Evolutionary conservation across 2,888 invertebrate species (phyloP), one percentile per base, ranked within the genome.

Genomic region (Tetramorium bicarinatum): DNA sequence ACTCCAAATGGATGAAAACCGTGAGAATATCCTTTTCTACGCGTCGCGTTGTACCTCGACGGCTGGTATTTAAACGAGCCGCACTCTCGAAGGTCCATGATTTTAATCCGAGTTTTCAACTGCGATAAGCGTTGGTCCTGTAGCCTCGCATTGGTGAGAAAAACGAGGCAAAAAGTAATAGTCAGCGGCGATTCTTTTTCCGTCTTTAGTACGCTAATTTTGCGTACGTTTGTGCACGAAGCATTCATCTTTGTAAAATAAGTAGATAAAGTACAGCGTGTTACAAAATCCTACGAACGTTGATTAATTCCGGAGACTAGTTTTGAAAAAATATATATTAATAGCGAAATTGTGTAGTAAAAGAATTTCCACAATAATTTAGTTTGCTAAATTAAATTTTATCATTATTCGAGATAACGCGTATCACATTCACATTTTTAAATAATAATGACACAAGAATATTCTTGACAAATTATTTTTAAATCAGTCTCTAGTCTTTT

Each of bases 91-190:
- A 71, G 9, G 38, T 18, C 21, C 47, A 21, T 18, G 64, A 76
- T 64, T 59, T 72, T 80, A 72, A 59, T 59, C 29, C 59, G 29
- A n/a, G 18, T 61, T 72, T 59, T 79, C 13, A 44, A 13, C 47
- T 18, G 13, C 13, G 34, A 59, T 34, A 8, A 66, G 4, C 25
- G 13, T 64, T n/a, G n/a, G n/a, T 64, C 18, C 21, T 21, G 38
- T 29, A 49, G 25, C 25, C 25, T 44, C 7, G 15, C 44, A 15
- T 67, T 41, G 41, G 29, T n/a, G n/a, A 61, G n/a, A 74, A 61
- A 75, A 47, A 62, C 15, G 67, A 25, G 1, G 18, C 11, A 52
- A 44, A 9, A 67, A 29, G n/a, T 52, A 66, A 66, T 18, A 49
- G 21, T 59, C 41, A 38, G 25, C 29, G 3, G 8, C 38, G 25